phyloP scores from a whole-genome alignment of 2,888 invertebrate species.

The Odontocolon sp. region DNA sequence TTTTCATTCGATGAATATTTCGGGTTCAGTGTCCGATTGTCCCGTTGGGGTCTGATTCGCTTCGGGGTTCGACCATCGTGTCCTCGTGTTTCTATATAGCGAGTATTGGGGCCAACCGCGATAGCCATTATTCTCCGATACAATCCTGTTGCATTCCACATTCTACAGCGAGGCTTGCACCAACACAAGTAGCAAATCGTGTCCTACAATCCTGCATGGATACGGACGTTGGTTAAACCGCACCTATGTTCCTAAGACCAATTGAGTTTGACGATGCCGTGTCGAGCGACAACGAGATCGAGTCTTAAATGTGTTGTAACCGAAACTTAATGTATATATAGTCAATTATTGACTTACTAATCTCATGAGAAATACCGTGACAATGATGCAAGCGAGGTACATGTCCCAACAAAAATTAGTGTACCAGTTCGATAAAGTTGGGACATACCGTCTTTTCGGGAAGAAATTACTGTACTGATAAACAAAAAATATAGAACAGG shows the following conservation, averaged over 20 bases:
- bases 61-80: conserved; percentile 7
- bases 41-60: background rate
- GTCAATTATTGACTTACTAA: too few species aligned
- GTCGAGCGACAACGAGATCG: background rate
- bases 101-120: conserved; percentile 51
- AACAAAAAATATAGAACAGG: too few species aligned
- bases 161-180: conserved; percentile 50
- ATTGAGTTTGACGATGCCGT: conserved; percentile 55
- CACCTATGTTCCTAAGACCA: conserved; percentile 53
- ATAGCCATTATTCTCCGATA: conserved; percentile 63
- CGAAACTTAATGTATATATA: too few species aligned
- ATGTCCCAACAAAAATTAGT: too few species aligned
- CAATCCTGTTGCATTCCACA: conserved; percentile 72
- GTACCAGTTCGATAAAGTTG: too few species aligned
- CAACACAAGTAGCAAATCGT: background rate
- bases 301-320: too few species aligned
- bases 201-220: conserved; percentile 30
- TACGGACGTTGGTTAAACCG: conserved; percentile 59
- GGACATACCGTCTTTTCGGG: too few species aligned
- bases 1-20: background rate
- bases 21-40: background rate
- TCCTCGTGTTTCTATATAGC: background rate
- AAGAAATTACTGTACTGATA: too few species aligned
- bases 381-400: too few species aligned
- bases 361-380: too few species aligned